Base-by-base conservation (phyloP, 2,888 invertebrate species). In the Idaea biselata region DNA sequence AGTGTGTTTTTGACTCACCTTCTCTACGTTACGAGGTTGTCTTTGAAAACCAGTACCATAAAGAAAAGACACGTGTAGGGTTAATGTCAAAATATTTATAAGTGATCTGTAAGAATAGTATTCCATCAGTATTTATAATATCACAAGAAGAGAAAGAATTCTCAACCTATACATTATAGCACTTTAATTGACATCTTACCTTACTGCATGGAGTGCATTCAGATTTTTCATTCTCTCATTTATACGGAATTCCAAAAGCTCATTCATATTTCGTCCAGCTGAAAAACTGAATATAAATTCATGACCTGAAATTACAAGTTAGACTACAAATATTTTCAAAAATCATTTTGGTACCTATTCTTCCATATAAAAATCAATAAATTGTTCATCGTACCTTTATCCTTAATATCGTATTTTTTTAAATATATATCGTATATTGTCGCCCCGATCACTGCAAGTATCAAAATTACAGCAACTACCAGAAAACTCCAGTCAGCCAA, bases 251-350 rank as follows among this genome's bases (percentile, higher is more conserved):
- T 14, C 54, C 14, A 58, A 14, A n/a, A 65, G 44, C 60, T 53
- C 60, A n/a, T 65, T 14, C 25, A 55, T 62, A 33, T 63, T 65
- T 59, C 33, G 53, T 3, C 59, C 44, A 17, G 62, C 32, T 31
- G 65, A 65, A 31, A 63, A 65, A 53, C 63, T 63, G 14, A 63
- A 53, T 18, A 65, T 16, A 53, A 60, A 59, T 59, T 61, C 54
- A 16, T 65, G 63, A 17, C 65, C 65, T 65, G 61, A 17, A 59
- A 16, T 0, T 6, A 59, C 31, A 53, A 53, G 44, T 59, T 5
- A 57, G 7, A 18, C 16, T 18, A 57, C 11, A 5, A n/a, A n/a
- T n/a, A n/a, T n/a, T n/a, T n/a, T n/a, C n/a, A n/a, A n/a, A n/a
- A n/a, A n/a, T n/a, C 1, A 18, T 18, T 6, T 57, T 11, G 6